phyloP scores from a whole-genome alignment of 2,113 vertebrate genomes.

The Accipiter cooperii region DNA sequence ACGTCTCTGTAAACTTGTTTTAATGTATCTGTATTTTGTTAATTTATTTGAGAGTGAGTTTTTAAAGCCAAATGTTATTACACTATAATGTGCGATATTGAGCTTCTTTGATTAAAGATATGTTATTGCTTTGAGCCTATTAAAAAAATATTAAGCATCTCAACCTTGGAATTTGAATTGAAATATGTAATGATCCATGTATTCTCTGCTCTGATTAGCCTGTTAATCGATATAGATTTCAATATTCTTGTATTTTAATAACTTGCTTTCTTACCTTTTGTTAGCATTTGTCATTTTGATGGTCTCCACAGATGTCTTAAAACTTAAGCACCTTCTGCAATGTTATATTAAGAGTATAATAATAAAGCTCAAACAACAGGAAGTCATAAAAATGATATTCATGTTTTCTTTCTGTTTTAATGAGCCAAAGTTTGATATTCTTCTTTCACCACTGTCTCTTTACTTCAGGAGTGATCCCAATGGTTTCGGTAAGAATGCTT shows the following conservation, averaged over 20 bases:
- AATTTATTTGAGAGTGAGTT: slow-evolving; percentile 31
- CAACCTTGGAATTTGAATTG: slow-evolving; percentile 24
- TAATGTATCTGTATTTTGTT: neutral
- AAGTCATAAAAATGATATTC: neutral
- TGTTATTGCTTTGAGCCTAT: neutral
- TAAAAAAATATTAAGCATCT: slow-evolving; percentile 33
- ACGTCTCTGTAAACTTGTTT: neutral
- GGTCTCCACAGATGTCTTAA: neutral
- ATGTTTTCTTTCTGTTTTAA: slow-evolving; percentile 22
- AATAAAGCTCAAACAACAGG: slow-evolving; percentile 18
- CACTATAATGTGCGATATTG: neutral
- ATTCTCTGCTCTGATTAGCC: slow-evolving; percentile 7
- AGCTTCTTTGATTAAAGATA: slow-evolving; percentile 22
- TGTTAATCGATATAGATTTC: neutral
- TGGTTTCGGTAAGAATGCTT: neutral
- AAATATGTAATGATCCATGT: slow-evolving; percentile 33
- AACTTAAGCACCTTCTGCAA: neutral
- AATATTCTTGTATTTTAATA: slow-evolving; percentile 34
- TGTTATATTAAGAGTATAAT: neutral
- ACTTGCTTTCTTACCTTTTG: neutral
- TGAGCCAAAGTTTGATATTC: neutral
- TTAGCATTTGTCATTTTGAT: slow-evolving; percentile 31
- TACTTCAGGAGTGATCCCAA: neutral
- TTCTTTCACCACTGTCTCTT: neutral
- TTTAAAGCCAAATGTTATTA: slow-evolving; percentile 34